Base-by-base conservation (phyloP, 1,140 invertebrate species). In the Solen grandis region DNA sequence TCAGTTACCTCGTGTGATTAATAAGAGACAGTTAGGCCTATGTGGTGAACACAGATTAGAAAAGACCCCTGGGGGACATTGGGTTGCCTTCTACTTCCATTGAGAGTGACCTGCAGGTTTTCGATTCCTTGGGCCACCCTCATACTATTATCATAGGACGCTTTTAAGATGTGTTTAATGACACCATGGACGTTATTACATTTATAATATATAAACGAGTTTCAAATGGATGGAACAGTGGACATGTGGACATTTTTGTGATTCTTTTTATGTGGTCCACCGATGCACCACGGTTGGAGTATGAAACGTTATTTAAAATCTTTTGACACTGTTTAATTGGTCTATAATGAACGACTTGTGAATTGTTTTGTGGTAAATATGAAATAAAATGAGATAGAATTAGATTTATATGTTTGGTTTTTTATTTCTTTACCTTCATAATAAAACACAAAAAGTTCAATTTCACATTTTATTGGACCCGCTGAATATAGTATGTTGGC, bases 71-170 rank as follows among this genome's bases (percentile, higher is more conserved):
- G 65, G 65, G 5, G 50, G 35, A 16, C 35, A 46, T 50, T 69
- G 66, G 66, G 66, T 69, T 8, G 66, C 36, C 10, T 25, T 69
- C 22, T 69, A 69, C 29, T 22, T 22, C 66, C 66, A 4, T 13
- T 14, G 27, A 69, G 14, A 41, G 66, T n/a, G 66, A 25, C 66
- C 66, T 2, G 16, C 29, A 16, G 66, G 41, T 69, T 69, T 69
- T 69, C 25, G 38, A 69, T 16, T 25, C 66, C 16, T 69, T 69
- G 25, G 66, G 66, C 50, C 16, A 69, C 14, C 66, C 41, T 46
- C 66, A 36, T 25, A 69, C 19, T 41, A 69, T 69, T 69, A 69
- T 50, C 66, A 69, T 27, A 25, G 13, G 22, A n/a, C 29, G 25
- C 50, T 69, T 46, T 46, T n/a, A 50, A 46, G 22, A 8, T 10